Base-by-base conservation (phyloP, 2,888 invertebrate genomes). In the Ophion costatus region DNA sequence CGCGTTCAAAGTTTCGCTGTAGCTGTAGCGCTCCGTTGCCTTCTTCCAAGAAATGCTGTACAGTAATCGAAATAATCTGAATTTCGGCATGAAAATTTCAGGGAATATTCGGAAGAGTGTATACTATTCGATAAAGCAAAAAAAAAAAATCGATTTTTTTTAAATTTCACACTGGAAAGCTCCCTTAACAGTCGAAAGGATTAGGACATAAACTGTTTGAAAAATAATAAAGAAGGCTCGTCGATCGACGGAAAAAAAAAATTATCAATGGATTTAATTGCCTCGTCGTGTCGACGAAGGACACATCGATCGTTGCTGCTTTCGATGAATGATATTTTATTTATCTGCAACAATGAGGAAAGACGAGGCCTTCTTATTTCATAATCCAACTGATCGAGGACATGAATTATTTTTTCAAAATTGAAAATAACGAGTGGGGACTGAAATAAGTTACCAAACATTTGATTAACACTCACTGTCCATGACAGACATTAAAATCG, bases 251-350 rank as follows among this genome's bases (percentile, higher is more conserved):
- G 6, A 57, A 57, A 29, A 67, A 69, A 29, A 14, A 33, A 22
- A 38, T 14, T 42, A n/a, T 9, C 3, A 61, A 29, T 29, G 22
- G 22, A 22, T 45, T 42, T 33, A 75, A 81, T 70, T 51, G 42
- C 56, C 20, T 56, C 63, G 81, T 45, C 59, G 59, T 11, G 42
- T 63, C 70, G 56, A 63, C 11, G 69, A 75, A 69, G 81, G 63
- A 61, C 63, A 66, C 14, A 17, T 17, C 5, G 17, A 51, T 51
- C 51, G 51, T 51, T 51, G 51, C 1, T 51, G 17, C 51, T 51
- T 51, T 51, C 17, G 51, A 5, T 51, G 51, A 17, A 14, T 51
- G 17, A 51, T 51, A 51, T 51, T 51, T 4, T 5, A 51, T 14
- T 14, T 9, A 9, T 38, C 38, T 17, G 3, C 42, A 66, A 38